These are phyloP conservation scores for Lutjanus campechanus DNA, from an alignment of 2,797 vertebrate genomes.

Conservation along the genomic window DNA sequence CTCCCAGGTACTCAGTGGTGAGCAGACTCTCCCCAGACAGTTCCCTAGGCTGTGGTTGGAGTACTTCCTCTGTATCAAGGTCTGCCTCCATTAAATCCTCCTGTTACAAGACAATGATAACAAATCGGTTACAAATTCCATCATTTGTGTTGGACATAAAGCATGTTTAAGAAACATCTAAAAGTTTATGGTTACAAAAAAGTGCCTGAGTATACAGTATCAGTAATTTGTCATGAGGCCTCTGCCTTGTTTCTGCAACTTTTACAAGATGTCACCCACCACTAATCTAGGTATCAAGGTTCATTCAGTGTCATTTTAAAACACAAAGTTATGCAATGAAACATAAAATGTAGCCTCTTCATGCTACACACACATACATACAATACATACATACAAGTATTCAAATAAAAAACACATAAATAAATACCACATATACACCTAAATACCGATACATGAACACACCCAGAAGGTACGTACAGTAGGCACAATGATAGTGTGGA, in stretches of 20 bases:
- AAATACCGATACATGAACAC: no score
- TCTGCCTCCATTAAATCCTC: conserved; percentile 93
- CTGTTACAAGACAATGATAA: conserved; percentile 63
- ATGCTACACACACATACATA: no score
- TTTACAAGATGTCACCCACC: neutral
- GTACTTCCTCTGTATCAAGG: conserved; percentile 92
- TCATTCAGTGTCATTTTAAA: neutral
- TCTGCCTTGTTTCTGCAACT: neutral
- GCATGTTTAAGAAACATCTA: neutral
- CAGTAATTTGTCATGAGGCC: neutral
- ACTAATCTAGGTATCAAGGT: neutral
- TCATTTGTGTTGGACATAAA: neutral
- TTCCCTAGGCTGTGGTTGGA: conserved; percentile 91
- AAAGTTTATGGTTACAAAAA: neutral
- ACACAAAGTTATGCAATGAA: neutral
- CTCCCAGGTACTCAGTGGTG: conserved; percentile 95
- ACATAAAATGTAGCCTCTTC: neutral
- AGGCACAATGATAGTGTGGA: no score
- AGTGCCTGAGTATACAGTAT: neutral
- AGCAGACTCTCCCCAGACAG: conserved; percentile 94
- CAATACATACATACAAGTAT: no score
- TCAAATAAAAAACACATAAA: no score
- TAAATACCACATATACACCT: no score
- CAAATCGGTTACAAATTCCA: neutral
- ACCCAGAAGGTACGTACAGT: no score